Evolutionary conservation across 2,113 vertebrate species (phyloP), one percentile per base, ranked within the genome.

Genomic region (Aleadryas rufinucha): DNA sequence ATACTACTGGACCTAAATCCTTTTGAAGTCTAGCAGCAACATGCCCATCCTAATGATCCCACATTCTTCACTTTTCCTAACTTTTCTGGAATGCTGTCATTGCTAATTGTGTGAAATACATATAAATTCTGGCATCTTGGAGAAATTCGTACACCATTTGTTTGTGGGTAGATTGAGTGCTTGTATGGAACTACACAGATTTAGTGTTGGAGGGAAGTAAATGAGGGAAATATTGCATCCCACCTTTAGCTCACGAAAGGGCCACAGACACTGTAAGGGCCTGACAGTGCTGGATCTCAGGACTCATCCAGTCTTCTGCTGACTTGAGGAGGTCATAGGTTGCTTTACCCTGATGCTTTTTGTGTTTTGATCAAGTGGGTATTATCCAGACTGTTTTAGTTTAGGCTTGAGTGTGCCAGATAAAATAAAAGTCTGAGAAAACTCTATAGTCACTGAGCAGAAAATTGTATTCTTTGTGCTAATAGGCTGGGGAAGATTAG

Each of bases 241-340:
- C 7, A 68, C 1, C 8, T 53, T 81, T 65, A 53, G 10, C 4
- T 17, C 5, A 70, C 28, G 4, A 45, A 37, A 84, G 60, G 8
- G 8, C 4, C 20, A 35, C 11, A 37, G 21, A 26, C 1, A 2
- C 1, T 7, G 0, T 24, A 61, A 37, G 5, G 7, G 33, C 6
- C 10, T n/a, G 26, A 24, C 3, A 47, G 20, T 14, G 13, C 19
- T 59, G 23, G 21, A 45, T 44, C 24, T 69, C 35, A 68, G 44
- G 6, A 12, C 22, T 64, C 3, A 1, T 63, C 7, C 6, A 64
- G 24, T 2, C 6, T 72, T 77, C 27, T 60, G 37, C 12, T 71
- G 30, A 26, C 9, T 45, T 65, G 24, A 69, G 7, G 7, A 15
- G 11, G 2, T 60, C 33, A 35, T 39, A 45, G 0, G 4, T 49